Base-by-base conservation (phyloP, 2,113 vertebrate species). In the Apeltes quadracus region DNA sequence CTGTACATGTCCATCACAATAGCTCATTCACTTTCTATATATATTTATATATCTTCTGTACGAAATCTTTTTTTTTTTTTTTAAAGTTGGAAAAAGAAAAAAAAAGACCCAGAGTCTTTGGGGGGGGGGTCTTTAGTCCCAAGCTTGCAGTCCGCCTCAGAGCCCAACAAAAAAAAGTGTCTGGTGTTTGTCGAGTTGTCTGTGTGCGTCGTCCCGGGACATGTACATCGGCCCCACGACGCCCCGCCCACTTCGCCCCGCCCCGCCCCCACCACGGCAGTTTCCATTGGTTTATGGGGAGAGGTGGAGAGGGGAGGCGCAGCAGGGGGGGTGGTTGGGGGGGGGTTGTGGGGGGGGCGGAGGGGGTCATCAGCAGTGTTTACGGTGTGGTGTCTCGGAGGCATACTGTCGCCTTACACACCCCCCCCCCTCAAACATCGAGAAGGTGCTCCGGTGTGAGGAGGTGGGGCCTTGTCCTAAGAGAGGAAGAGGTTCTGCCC, bases 21-120 rank as follows among this genome's bases (percentile, higher is more conserved):
- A 93, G 87, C 91, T 93, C 88, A 87, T 88, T 88, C 88, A 84
- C 79, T 87, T 90, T 90, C 78, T 93, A 77, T 92, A 70, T 93
- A 88, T 92, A 92, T 93, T 91, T 93, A 88, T 92, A 91, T 92
- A 90, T 92, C 92, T 92, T 61, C 88, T 91, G 85, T 93, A 92
- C 69, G 89, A 93, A 93, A 94, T 93, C 89, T 88, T 91, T 91
- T 88, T 71, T 80, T 89, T 74, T 88, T 32, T 32, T 73, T 82
- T 88, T 75, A 72, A 89, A 91, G 88, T 81, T 89, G 88, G 80
- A 92, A 92, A 90, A 89, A 77, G 67, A 82, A 61, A 79, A 82
- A 61, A 79, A 85, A 88, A 85, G 81, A 86, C 86, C 84, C 84
- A 73, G 70, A 90, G 87, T 89, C 89, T 89, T 84, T 90, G 88